Percentiles rank a stretch among this genome's conserved stretches.
Evolutionary conservation across 2,888 invertebrate genomes (phyloP).

Genomic region (Pasiphila rectangulata): DNA sequence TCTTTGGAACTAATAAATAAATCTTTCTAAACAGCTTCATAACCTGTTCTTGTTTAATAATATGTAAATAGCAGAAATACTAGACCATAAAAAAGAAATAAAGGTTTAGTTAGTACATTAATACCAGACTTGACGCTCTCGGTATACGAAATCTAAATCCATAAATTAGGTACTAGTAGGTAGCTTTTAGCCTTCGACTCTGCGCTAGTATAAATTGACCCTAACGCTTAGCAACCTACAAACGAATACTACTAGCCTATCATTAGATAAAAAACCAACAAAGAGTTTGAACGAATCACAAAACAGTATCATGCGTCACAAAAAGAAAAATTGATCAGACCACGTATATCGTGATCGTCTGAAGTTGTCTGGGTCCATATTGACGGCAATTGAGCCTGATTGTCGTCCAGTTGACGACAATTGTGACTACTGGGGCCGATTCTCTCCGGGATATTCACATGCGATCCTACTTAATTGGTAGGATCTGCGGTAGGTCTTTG

Average conservation of each 20-base stretch:
- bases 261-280: conserved; percentile 7
- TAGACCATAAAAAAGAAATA: too few relatives aligned
- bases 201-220: too few relatives aligned
- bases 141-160: too few relatives aligned
- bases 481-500: conserved; percentile 47
- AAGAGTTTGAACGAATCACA: conserved; percentile 5
- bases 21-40: too few relatives aligned
- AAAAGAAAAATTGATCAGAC: conserved; percentile 25
- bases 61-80: too few relatives aligned
- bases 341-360: conserved; percentile 25
- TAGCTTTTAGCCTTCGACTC: too few relatives aligned
- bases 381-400: conserved; percentile 75
- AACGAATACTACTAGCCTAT: neutral
- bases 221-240: too few relatives aligned
- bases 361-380: conserved; percentile 60
- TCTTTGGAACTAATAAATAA: too few relatives aligned
- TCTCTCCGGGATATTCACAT: conserved; percentile 69
- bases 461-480: conserved; percentile 62
- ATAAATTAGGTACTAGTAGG: too few relatives aligned
- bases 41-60: too few relatives aligned
- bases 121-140: too few relatives aligned
- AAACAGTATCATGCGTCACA: conserved; percentile 23
- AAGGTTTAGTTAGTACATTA: too few relatives aligned
- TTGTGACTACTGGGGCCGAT: conserved; percentile 48
- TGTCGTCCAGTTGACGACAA: conserved; percentile 73